phyloP scores from a whole-genome alignment of 2,888 invertebrate genomes.

The Rutpela maculata region DNA sequence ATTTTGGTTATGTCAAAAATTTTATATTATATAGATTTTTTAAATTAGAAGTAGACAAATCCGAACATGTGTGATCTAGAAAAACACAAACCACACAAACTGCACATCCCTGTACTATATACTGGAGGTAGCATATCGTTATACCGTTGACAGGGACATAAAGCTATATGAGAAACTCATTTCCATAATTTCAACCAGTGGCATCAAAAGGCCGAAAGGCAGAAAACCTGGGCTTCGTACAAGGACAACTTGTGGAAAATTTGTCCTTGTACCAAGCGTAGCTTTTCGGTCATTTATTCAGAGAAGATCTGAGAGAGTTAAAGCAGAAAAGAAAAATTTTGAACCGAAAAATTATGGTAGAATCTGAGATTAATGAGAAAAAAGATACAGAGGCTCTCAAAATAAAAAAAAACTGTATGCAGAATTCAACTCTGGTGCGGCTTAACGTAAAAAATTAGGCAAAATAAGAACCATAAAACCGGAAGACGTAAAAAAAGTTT shows the following conservation, averaged over 20 bases:
- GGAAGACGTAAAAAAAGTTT: conserved; percentile 46
- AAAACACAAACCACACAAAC: neutral
- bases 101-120: conserved; percentile 23
- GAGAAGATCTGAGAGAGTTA: conserved; percentile 46
- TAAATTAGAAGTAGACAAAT: conserved; percentile 32
- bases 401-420: conserved; percentile 45
- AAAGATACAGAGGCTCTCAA: conserved; percentile 45
- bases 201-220: conserved; percentile 41
- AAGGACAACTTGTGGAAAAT: too few relatives aligned
- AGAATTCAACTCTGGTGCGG: conserved; percentile 31
- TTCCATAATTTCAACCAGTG: conserved; percentile 39
- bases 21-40: neutral
- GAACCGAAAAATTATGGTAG: conserved; percentile 35
- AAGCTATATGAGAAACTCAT: conserved; percentile 37
- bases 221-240: too few relatives aligned
- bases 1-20: conserved; percentile 27
- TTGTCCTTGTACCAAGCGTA: conserved; percentile 43
- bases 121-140: conserved; percentile 14
- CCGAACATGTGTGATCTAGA: conserved; percentile 19
- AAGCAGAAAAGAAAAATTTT: conserved; percentile 40
- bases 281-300: conserved; percentile 45
- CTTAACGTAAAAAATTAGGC: conserved; percentile 15
- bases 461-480: conserved; percentile 33
- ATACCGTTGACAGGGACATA: conserved; percentile 34
- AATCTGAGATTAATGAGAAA: conserved; percentile 38